These are phyloP conservation scores for Euproctis similis DNA, from an alignment of 2,888 invertebrate genomes.

Conservation along the genomic window DNA sequence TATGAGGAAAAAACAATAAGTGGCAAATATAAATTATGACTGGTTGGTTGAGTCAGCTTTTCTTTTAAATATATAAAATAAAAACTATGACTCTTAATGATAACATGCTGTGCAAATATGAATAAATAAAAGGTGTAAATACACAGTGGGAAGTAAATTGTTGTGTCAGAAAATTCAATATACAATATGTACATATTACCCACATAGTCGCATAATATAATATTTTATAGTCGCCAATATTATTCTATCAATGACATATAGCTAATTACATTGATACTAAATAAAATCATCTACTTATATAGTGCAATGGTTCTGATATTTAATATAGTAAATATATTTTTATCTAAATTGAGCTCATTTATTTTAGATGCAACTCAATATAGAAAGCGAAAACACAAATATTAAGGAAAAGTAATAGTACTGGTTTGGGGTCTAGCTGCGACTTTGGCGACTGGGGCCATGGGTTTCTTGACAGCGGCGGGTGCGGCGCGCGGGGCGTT, in stretches of 20 bases:
- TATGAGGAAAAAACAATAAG: not conserved
- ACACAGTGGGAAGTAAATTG: conserved; percentile 17
- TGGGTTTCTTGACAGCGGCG: conserved; percentile 55
- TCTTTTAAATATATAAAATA: too few relatives aligned
- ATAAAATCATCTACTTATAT: conserved; percentile 14
- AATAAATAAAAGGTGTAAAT: conserved; percentile 8
- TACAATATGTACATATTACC: conserved; percentile 19
- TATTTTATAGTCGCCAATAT: conserved; percentile 3
- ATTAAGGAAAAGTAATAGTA: conserved; percentile 57
- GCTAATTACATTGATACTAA: conserved; percentile 2
- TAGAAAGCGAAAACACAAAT: conserved; percentile 22
- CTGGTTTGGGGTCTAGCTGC: conserved; percentile 79
- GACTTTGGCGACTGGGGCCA: conserved; percentile 73
- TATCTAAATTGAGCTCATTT: conserved; percentile 6
- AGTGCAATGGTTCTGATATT: conserved; percentile 36
- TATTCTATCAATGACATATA: conserved; percentile 1
- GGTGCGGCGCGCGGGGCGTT: conserved; percentile 66
- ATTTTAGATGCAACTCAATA: conserved; percentile 13
- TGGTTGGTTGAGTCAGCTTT: not conserved
- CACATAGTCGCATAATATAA: too few relatives aligned
- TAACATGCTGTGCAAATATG: conserved; percentile 27
- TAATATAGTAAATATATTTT: conserved; percentile 12
- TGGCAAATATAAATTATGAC: not conserved
- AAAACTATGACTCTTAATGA: conserved; percentile 6
- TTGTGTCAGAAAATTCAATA: conserved; percentile 4